Conservation (phyloP, 2,888 invertebrate species). For the Campopleginae sp. region DNA sequence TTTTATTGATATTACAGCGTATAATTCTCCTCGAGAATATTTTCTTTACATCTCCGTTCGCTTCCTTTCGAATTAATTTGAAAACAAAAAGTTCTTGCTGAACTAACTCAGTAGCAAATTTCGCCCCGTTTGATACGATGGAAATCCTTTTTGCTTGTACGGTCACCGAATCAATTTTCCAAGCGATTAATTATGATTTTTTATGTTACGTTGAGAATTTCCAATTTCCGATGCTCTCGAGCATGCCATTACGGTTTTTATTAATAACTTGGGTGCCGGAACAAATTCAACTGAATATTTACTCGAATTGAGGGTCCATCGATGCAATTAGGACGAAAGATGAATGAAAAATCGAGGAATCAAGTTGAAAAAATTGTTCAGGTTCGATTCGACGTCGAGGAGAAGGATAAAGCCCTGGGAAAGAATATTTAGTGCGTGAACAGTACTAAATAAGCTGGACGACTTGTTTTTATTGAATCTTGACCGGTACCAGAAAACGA, state of each 20-base stretch:
- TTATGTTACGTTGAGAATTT: not conserved
- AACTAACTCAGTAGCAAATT: not conserved
- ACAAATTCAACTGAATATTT: too few species aligned
- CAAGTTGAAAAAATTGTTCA: not conserved
- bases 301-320: too few species aligned
- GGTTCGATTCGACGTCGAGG: not conserved
- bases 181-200: not conserved
- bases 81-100: not conserved
- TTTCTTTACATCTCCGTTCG: not conserved
- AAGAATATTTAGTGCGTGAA: slow-evolving; percentile 1
- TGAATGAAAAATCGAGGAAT: not conserved
- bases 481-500: slow-evolving; percentile 68
- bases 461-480: slow-evolving; percentile 63
- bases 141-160: not conserved
- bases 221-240: not conserved
- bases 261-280: not conserved
- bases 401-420: not conserved
- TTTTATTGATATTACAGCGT: not conserved
- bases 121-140: not conserved
- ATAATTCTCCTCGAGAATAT: not conserved
- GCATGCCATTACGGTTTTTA: not conserved
- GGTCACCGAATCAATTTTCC: not conserved
- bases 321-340: not conserved
- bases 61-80: not conserved
- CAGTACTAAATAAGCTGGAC: slow-evolving; percentile 34